Evolutionary conservation across 1,140 invertebrate genomes (phyloP).

Genomic region (Danaus melanippus): DNA sequence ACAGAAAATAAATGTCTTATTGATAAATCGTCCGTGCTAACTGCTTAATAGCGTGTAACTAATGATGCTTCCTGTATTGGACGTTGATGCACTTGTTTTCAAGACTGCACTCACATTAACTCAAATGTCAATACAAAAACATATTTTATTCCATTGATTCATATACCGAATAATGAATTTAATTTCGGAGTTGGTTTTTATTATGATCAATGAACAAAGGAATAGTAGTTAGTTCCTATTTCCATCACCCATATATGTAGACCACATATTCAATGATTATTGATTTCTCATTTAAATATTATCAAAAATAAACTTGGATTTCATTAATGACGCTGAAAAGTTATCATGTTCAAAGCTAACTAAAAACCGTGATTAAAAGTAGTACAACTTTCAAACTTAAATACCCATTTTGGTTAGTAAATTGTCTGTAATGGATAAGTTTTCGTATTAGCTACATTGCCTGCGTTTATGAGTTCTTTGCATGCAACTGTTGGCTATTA

Average conservation of each 20-base stretch:
- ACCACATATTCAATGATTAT: too few relatives aligned
- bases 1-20: constrained; percentile 62
- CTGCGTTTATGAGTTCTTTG: constrained; percentile 57
- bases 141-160: too few relatives aligned
- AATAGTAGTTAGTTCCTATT: too few relatives aligned
- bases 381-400: constrained; percentile 23
- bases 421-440: constrained; percentile 52
- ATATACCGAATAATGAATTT: too few relatives aligned
- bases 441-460: constrained; percentile 51
- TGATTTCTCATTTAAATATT: too few relatives aligned
- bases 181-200: too few relatives aligned
- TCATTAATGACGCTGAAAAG: too few relatives aligned
- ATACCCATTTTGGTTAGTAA: constrained; percentile 40
- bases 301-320: too few relatives aligned
- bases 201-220: too few relatives aligned
- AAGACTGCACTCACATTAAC: too few relatives aligned
- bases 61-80: constrained; percentile 33
- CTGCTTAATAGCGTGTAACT: constrained; percentile 66
- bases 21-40: constrained; percentile 59
- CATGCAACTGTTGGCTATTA: constrained; percentile 40
- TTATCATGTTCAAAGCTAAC: constrained; percentile 1
- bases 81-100: constrained; percentile 17
- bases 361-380: constrained; percentile 17
- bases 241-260: too few relatives aligned
- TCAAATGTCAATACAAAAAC: too few relatives aligned